Evolutionary conservation across 2,888 invertebrate species (phyloP).

Genomic region (Pristionchus maxplancki): DNA sequence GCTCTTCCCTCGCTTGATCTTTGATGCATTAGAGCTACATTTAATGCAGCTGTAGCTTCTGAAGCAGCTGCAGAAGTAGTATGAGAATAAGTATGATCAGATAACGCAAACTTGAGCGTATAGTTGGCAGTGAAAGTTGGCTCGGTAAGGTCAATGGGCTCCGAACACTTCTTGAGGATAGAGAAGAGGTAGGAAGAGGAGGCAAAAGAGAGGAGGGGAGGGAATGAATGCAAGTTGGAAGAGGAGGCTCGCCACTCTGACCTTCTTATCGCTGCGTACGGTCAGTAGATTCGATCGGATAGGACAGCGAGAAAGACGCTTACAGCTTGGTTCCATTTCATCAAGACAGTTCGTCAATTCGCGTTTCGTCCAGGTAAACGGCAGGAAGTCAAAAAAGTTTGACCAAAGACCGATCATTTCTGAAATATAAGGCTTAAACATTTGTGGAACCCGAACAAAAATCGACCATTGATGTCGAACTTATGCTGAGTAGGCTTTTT

Average conservation of each 20-base stretch:
- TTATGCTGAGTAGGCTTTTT: background rate
- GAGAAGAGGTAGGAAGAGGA: background rate
- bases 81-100: background rate
- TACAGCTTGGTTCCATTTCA: background rate
- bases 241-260: conserved; percentile 25
- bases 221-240: background rate
- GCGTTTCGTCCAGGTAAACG: background rate
- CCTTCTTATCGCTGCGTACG: conserved; percentile 25
- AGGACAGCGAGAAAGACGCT: background rate
- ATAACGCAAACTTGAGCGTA: background rate
- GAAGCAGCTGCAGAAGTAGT: background rate
- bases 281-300: conserved; percentile 5
- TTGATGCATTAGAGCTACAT: background rate
- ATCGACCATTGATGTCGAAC: background rate
- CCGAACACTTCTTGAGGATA: conserved; percentile 8
- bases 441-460: background rate
- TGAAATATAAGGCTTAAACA: too few species aligned
- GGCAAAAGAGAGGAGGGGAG: background rate
- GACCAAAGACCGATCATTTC: background rate
- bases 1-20: background rate
- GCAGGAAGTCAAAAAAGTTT: background rate
- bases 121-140: conserved; percentile 33
- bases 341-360: background rate
- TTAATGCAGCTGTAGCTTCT: background rate
- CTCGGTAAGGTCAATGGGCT: conserved; percentile 30